phyloP scores from a whole-genome alignment of 2,888 invertebrate species.

The Cephus spinipes region DNA sequence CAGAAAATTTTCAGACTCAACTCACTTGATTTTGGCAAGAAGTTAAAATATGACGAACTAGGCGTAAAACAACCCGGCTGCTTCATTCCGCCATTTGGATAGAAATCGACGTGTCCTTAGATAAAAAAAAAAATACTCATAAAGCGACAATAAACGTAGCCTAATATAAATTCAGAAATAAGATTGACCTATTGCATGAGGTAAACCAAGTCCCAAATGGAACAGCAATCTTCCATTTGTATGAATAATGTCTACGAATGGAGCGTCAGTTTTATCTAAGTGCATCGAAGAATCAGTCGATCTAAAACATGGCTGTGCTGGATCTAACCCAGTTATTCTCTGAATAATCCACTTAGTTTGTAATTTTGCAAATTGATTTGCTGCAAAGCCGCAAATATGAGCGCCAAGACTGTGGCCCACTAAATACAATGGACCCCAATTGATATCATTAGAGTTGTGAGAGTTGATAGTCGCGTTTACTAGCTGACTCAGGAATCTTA shows the following conservation, averaged over 20 bases:
- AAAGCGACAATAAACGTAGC: background rate
- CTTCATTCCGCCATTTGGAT: slow-evolving; percentile 76
- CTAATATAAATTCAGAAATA: background rate
- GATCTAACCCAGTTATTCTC: slow-evolving; percentile 71
- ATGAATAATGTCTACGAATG: slow-evolving; percentile 75
- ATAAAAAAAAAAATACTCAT: slow-evolving; percentile 17
- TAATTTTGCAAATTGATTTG: slow-evolving; percentile 68
- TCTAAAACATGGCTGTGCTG: slow-evolving; percentile 75
- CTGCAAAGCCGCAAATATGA: slow-evolving; percentile 72
- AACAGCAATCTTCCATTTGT: slow-evolving; percentile 71
- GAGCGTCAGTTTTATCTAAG: slow-evolving; percentile 71
- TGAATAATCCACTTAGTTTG: slow-evolving; percentile 45
- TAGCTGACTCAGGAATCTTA: slow-evolving; percentile 69
- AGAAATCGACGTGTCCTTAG: slow-evolving; percentile 75
- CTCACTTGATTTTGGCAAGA: slow-evolving; percentile 65
- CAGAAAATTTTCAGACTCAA: slow-evolving; percentile 17
- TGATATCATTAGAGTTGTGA: slow-evolving; percentile 50
- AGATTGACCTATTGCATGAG: slow-evolving; percentile 69
- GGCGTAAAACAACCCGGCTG: slow-evolving; percentile 74
- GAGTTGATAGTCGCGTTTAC: slow-evolving; percentile 63
- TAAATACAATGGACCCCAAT: slow-evolving; percentile 67
- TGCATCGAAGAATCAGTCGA: slow-evolving; percentile 66
- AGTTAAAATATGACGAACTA: slow-evolving; percentile 60
- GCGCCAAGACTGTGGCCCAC: slow-evolving; percentile 76
- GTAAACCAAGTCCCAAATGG: slow-evolving; percentile 72